Base-by-base conservation (phyloP, 2,888 invertebrate genomes). In the Ophioninae sp. region DNA sequence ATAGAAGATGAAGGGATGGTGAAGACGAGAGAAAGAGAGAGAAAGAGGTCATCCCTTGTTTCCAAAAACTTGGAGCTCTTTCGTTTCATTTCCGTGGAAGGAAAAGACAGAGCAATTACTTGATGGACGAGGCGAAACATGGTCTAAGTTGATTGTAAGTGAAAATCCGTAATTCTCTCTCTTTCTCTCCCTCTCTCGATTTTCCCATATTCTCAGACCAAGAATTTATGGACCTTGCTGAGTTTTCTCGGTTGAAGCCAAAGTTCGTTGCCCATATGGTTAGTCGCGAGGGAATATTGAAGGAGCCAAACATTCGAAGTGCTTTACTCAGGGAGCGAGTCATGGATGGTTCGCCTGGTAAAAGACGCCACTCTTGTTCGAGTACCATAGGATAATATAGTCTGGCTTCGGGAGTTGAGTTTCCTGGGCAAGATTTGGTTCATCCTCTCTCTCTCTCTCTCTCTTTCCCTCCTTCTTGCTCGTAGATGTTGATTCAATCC, bases 401-500 rank as follows among this genome's bases (percentile, higher is more conserved):
- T 79, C 82, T 39, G 65, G 65, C 75, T 56, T 37, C 37, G 39
- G 59, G 58, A 56, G 23, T 56, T 44, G 64, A 61, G 68, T 73
- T 73, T 80, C 79, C 65, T 44, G 22, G 30, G 61, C 44, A 39
- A 76, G 58, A 67, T 17, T 30, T n/a, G n/a, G 22, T 9, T 13
- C 20, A 51, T 67, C 56, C 39, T 51, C 56, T 20, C 22, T 61
- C 39, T 17, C 8, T 7, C 74, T 64, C 51, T 30, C n/a, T n/a
- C 17, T 39, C 20, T 30, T 13, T 44, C 51, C 68, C 51, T 30
- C 30, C 30, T 30, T 1, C 30, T 30, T 13, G 51, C 17, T 51
- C 51, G 51, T 59, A 78, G 74, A 78, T 83, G 83, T 81, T 81
- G 81, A 83, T 83, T 73, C 76, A 58, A 74, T 77, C 78, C 72